phyloP scores from a whole-genome alignment of 2,113 vertebrate species.

The Aramus guarauna region DNA sequence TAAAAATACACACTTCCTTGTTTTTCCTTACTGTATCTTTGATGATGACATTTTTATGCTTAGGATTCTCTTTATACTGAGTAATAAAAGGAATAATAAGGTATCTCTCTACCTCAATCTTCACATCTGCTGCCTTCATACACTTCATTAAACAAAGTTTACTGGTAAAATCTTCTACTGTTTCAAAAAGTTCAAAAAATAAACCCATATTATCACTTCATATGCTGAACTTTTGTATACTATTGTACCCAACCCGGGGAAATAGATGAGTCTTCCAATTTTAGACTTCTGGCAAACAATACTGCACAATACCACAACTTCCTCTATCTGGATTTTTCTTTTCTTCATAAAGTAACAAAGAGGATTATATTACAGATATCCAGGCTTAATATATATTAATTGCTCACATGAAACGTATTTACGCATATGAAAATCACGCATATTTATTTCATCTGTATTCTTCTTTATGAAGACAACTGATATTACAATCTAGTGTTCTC shows the following conservation, averaged over 20 bases:
- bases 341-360: neutral
- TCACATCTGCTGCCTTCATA: neutral
- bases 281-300: neutral
- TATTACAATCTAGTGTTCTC: neutral
- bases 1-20: neutral
- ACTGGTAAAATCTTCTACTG: neutral
- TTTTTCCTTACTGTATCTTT: neutral
- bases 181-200: neutral
- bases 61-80: neutral
- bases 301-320: neutral
- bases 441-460: neutral
- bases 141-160: neutral
- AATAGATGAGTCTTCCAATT: neutral
- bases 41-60: neutral
- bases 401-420: neutral
- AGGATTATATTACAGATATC: neutral
- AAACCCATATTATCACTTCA: neutral
- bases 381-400: neutral
- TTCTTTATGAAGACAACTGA: neutral
- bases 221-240: neutral
- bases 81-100: neutral
- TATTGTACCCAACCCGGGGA: neutral
- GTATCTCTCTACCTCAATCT: neutral
- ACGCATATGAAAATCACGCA: neutral
- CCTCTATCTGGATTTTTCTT: neutral